Percentiles rank a stretch among this genome's conserved stretches.
These are phyloP conservation scores for Bolinopsis microptera DNA, from an alignment of 37 sponge, comb jelly and placozoan genomes.

Conservation along the genomic window DNA sequence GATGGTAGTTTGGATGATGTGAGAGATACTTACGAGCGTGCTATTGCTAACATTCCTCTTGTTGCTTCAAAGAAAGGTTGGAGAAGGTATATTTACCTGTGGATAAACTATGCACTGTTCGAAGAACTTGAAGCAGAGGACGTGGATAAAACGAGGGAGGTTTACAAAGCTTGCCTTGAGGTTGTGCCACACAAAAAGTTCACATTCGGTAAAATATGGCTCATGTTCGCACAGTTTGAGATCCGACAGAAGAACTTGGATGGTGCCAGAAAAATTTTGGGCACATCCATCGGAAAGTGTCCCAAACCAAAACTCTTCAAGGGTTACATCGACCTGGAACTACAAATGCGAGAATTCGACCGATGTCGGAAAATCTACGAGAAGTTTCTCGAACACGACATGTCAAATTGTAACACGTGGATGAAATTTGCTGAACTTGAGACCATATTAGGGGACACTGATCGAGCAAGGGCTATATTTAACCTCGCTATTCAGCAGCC, in stretches of 20 bases:
- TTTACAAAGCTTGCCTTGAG: constrained; percentile 86
- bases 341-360: constrained; percentile 96
- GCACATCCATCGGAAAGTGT: constrained; percentile 92
- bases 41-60: constrained; percentile 94
- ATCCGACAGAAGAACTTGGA: constrained; percentile 85
- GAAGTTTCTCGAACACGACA: constrained; percentile 88
- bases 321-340: constrained; percentile 94
- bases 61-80: constrained; percentile 83
- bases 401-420: constrained; percentile 89
- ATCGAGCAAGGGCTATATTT: constrained; percentile 88
- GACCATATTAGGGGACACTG: constrained; percentile 81
- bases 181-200: constrained; percentile 89
- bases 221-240: constrained; percentile 96
- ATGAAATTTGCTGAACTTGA: constrained; percentile 94
- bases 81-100: constrained; percentile 94
- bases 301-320: constrained; percentile 95
- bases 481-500: constrained; percentile 91
- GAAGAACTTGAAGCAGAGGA: constrained; percentile 91
- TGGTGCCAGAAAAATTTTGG: constrained; percentile 86
- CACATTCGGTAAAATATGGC: constrained; percentile 98
- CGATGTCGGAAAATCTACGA: constrained; percentile 96
- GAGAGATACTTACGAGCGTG: constrained; percentile 94
- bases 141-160: constrained; percentile 81
- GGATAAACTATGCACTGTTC: constrained; percentile 97
- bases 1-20: constrained; percentile 75